Conservation (phyloP, 2,888 invertebrate species). For the Hipparchia semele region DNA sequence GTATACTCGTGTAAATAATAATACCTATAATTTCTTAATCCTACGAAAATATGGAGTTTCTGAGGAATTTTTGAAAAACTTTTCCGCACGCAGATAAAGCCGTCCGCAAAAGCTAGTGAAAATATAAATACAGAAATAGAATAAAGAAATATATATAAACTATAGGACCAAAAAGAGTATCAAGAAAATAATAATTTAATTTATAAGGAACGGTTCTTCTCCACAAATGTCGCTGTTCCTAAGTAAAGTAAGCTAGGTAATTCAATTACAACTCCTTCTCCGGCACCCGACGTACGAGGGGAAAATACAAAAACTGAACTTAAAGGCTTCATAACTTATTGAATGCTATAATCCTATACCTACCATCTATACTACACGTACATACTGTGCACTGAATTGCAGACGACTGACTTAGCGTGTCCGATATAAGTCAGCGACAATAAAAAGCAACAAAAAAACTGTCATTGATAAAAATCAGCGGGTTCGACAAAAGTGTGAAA, state of each 20-base stretch:
- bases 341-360: constrained; percentile 31
- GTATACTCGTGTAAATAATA: too few species aligned
- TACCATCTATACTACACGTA: background rate
- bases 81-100: too few species aligned
- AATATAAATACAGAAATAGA: background rate
- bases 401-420: background rate
- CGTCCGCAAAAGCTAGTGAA: background rate
- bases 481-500: too few species aligned
- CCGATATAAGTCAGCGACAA: background rate
- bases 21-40: too few species aligned
- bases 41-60: too few species aligned
- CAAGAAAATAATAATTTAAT: background rate
- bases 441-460: background rate
- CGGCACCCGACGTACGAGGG: constrained; percentile 39
- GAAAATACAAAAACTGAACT: constrained; percentile 40
- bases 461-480: too few species aligned
- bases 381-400: background rate
- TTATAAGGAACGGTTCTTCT: constrained; percentile 5
- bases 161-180: background rate
- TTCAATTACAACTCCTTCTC: constrained; percentile 70
- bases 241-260: constrained; percentile 60
- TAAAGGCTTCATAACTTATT: constrained; percentile 61
- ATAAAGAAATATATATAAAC: background rate
- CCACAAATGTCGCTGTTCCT: constrained; percentile 43
- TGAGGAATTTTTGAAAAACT: too few species aligned